Conservation (phyloP, 2,797 vertebrate genomes). For the Acipenser oxyrinchus region DNA sequence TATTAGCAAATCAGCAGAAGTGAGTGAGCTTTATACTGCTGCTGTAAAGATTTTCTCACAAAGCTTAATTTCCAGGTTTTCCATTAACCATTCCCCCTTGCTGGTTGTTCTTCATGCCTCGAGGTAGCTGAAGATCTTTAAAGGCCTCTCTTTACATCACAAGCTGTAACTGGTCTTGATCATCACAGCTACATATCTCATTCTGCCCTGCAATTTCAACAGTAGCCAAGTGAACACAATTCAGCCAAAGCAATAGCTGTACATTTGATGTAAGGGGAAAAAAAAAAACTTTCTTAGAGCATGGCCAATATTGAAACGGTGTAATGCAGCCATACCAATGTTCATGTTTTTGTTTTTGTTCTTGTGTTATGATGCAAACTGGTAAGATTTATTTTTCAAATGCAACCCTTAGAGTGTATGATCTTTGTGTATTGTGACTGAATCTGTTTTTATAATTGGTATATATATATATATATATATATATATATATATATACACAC, state of each 20-base stretch:
- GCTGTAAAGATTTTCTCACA: background rate
- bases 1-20: background rate
- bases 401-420: background rate
- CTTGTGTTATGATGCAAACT: background rate
- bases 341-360: background rate
- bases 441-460: background rate
- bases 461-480: background rate
- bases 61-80: background rate
- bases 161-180: too few species aligned
- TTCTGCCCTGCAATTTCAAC: too few species aligned
- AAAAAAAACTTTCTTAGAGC: too few species aligned
- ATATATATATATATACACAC: too few species aligned
- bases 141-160: too few species aligned
- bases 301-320: background rate
- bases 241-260: too few species aligned
- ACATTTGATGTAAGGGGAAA: too few species aligned
- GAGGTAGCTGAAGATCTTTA: background rate
- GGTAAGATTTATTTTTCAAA: background rate
- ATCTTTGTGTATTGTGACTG: conserved; percentile 1
- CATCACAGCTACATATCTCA: too few species aligned
- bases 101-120: background rate
- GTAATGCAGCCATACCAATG: background rate
- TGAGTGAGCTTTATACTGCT: background rate
- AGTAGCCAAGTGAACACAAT: too few species aligned
- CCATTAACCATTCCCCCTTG: background rate